Percentiles rank a stretch among this genome's conserved stretches.
Conservation (phyloP, 2,113 vertebrate species). For the Psammodynastes pulverulentus region DNA sequence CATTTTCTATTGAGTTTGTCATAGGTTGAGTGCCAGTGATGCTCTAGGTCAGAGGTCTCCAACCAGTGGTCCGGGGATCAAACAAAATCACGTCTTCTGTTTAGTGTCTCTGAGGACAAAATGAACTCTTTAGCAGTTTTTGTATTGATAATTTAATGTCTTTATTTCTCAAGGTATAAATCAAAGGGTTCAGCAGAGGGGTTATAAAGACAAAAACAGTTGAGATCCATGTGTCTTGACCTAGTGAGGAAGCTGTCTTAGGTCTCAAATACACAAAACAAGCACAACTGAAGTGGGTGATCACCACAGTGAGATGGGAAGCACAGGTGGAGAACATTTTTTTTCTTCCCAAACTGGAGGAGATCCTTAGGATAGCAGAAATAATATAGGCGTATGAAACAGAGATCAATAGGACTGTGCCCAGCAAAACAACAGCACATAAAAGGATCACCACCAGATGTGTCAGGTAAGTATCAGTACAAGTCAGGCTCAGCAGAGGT, state of each 20-base stretch:
- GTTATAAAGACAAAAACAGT: background rate
- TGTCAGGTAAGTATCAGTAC: slow-evolving; percentile 4
- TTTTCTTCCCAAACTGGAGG: slow-evolving; percentile 10
- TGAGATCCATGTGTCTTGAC: background rate
- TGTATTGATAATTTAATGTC: background rate
- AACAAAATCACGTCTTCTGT: background rate
- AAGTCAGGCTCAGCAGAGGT: slow-evolving; percentile 39
- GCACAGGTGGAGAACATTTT: slow-evolving; percentile 50
- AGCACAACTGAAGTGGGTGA: slow-evolving; percentile 35
- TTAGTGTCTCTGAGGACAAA: background rate
- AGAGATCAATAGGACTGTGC: slow-evolving; percentile 27
- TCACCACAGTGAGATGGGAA: slow-evolving; percentile 39
- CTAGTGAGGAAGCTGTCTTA: background rate
- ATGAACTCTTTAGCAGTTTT: background rate
- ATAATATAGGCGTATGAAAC: slow-evolving; percentile 46
- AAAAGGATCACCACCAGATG: slow-evolving; percentile 18
- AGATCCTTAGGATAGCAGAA: slow-evolving; percentile 18
- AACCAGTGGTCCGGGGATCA: no score
- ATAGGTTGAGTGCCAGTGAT: background rate
- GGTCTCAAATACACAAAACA: slow-evolving; percentile 47
- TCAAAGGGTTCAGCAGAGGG: slow-evolving; percentile 2
- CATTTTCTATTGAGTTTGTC: background rate
- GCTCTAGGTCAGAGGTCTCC: no score
- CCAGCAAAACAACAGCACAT: slow-evolving; percentile 27
- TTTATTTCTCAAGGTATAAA: slow-evolving; percentile 24